Evolutionary conservation across 2,888 invertebrate genomes (phyloP), one percentile per base, ranked within the genome.

Genomic region (Andrena chrysosceles): DNA sequence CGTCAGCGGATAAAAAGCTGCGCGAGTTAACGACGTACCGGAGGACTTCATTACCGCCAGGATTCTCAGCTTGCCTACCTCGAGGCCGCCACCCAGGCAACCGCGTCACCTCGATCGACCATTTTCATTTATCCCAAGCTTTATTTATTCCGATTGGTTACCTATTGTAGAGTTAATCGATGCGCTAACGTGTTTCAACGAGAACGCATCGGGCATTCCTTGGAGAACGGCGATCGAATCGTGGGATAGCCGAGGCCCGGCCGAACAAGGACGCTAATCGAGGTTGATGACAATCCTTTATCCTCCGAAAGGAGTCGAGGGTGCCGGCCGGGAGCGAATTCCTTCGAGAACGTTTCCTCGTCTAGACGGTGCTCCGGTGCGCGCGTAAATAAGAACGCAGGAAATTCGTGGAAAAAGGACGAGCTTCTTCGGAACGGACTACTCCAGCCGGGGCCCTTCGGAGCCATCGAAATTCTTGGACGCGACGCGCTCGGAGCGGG

Each of bases 11-110:
- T 89, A 90, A 90, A 90, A 90, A 89, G 80, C 85, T 79, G 87
- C 86, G 81, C 82, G 84, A 91, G 89, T 89, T 91, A 91, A 91
- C 89, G 90, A 91, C 83, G 88, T 89, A 86, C 87, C 89, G 78
- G 89, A 91, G 89, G 90, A 91, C 89, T 90, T 90, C 87, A 89
- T 90, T 89, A 89, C 84, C 20, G 87, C 80, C 63, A 49, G 72
- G 80, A 83, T 86, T 82, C 84, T 83, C 78, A 70, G 81, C 77
- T 81, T 82, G 78, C 68, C 72, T 68, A 69, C 64, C 60, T 20
- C 66, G 42, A 56, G 75, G 29, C 63, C 23, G 56, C 74, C 60
- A 52, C 31, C 60, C 60, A 29, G 8, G 62, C 6, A 69, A 29
- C 20, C 42, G 26, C 75, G 82, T 81, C 82, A 63, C 71, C 71